Evolutionary conservation across 1,140 invertebrate genomes (phyloP).

Genomic region (Pomacea maculata): DNA sequence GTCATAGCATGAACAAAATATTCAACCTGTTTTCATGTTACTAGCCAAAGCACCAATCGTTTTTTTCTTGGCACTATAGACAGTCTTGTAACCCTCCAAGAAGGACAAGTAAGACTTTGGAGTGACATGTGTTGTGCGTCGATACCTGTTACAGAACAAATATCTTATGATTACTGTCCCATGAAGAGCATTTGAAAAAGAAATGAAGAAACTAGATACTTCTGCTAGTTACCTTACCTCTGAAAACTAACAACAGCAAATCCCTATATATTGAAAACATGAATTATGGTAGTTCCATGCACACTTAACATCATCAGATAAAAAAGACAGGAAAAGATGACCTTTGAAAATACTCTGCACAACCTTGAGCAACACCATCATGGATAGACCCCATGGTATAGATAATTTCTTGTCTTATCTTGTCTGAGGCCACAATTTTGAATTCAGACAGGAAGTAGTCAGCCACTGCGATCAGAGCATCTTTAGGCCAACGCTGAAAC

Average conservation of each 20-base stretch:
- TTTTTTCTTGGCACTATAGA: constrained; percentile 86
- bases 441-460: constrained; percentile 89
- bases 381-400: constrained; percentile 78
- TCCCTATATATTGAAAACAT: no score
- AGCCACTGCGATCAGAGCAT: constrained; percentile 91
- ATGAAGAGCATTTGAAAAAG: no score
- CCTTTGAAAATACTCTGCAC: constrained; percentile 92
- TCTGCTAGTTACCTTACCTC: no score
- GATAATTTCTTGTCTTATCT: constrained; percentile 85
- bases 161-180: no score
- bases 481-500: constrained; percentile 96
- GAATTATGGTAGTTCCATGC: no score
- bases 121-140: constrained; percentile 93
- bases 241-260: no score
- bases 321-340: constrained; percentile 38
- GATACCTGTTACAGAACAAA: constrained; percentile 70
- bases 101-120: constrained; percentile 97
- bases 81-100: constrained; percentile 91
- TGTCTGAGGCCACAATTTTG: constrained; percentile 82
- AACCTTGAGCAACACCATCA: constrained; percentile 84
- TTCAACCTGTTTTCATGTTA: constrained; percentile 83
- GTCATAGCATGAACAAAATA: constrained; percentile 52
- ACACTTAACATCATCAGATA: not conserved
- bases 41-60: constrained; percentile 87
- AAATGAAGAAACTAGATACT: no score